These are phyloP conservation scores for Drosophila emarginata DNA, from an alignment of 2,888 invertebrate genomes.

Conservation along the genomic window DNA sequence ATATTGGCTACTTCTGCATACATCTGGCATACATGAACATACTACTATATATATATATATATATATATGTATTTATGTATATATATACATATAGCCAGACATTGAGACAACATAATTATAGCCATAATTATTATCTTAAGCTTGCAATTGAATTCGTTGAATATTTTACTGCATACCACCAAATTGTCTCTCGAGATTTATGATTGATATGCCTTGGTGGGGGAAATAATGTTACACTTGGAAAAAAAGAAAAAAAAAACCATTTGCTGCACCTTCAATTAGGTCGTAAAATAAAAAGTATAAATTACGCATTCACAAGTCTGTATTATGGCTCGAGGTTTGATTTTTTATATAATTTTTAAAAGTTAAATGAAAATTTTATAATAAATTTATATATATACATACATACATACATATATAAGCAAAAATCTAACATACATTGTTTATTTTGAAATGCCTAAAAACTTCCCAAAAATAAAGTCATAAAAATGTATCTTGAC, in stretches of 20 bases:
- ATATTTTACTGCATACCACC: not conserved
- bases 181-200: not conserved
- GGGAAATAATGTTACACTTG: too few species aligned
- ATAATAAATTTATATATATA: too few species aligned
- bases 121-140: conserved; percentile 33
- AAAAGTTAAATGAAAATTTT: too few species aligned
- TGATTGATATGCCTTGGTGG: not conserved
- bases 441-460: too few species aligned
- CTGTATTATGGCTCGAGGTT: too few species aligned
- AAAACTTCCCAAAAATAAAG: not conserved
- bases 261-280: too few species aligned
- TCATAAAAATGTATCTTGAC: not conserved
- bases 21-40: conserved; percentile 17
- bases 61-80: not conserved
- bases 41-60: not conserved
- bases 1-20: conserved; percentile 13
- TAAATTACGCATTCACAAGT: too few species aligned
- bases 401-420: too few species aligned
- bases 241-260: too few species aligned
- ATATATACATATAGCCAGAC: not conserved
- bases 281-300: too few species aligned
- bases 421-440: too few species aligned
- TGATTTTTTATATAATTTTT: too few species aligned
- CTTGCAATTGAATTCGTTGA: conserved; percentile 4
- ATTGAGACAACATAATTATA: conserved; percentile 49